Conservation (phyloP, 2,113 vertebrate species). For the Columba livia region DNA sequence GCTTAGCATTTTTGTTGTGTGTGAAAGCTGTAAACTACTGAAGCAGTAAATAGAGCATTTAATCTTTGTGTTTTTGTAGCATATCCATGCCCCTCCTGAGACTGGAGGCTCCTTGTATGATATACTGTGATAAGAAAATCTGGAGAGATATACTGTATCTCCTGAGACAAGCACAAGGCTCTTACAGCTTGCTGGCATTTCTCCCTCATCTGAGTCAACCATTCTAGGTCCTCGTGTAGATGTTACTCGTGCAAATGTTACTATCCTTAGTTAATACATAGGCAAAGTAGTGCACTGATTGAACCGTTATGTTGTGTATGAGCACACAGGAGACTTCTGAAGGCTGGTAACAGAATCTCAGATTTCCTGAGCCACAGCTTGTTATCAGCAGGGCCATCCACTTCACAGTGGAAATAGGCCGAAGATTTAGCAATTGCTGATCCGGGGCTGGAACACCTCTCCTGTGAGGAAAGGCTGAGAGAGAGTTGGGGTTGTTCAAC, state of each 20-base stretch:
- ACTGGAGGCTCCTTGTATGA: not conserved
- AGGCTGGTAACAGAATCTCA: not conserved
- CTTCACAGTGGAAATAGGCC: not conserved
- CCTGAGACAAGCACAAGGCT: not conserved
- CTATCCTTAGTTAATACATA: not conserved
- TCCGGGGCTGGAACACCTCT: too few relatives aligned
- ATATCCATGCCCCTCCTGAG: not conserved
- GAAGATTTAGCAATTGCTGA: not conserved
- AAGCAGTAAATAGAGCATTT: not conserved
- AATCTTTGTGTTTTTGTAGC: not conserved
- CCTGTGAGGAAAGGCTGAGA: too few relatives aligned
- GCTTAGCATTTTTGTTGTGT: not conserved
- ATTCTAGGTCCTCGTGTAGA: not conserved
- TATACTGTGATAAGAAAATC: not conserved
- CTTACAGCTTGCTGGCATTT: not conserved
- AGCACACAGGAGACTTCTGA: not conserved
- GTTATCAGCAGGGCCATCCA: not conserved
- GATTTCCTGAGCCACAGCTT: not conserved
- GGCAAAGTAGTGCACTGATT: not conserved
- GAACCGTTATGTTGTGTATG: not conserved
- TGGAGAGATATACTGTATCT: not conserved
- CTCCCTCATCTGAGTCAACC: not conserved
- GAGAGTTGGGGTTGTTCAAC: too few relatives aligned
- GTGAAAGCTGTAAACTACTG: not conserved
- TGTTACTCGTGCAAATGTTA: too few relatives aligned